Base-by-base conservation (phyloP, 2,888 invertebrate genomes). In the Cylloceria caligata region DNA sequence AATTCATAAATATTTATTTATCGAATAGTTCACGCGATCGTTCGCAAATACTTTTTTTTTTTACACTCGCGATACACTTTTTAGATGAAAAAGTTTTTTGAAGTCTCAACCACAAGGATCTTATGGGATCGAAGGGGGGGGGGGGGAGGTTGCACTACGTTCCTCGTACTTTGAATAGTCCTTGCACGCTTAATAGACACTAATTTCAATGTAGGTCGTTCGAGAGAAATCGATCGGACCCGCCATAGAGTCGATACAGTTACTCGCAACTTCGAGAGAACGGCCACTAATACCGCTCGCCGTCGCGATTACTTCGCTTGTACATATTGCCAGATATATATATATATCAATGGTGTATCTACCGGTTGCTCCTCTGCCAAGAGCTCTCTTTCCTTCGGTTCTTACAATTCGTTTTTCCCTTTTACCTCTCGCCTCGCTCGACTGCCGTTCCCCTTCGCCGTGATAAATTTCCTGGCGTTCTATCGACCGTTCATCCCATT, bases 171-270 rank as follows among this genome's bases (percentile, higher is more conserved):
- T 30, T 64, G 77, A 45, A 77, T 77, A 69, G 73, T 81, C 77
- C 69, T 78, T 71, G 79, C 81, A 80, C 81, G 83, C 74, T 80
- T 85, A 83, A 85, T 86, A 84, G 83, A 81, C 77, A 83, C 82
- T 83, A 86, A 86, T 85, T 84, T 83, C 79, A 76, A 86, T 85
- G 86, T 86, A 86, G 86, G 86, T 86, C 85, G 80, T 80, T 57
- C 36, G 65, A 85, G 85, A 83, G 86, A 86, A 86, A 86, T 86
- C 85, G 83, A 86, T 86, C 84, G 72, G 69, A 34, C 62, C 69
- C 64, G 68, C 55, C 73, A 69, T 45, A 64, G 71, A 65, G 57
- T 81, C 78, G 81, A 81, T 83, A 81, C 79, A 74, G 84, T 81
- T 82, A 73, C 76, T 64, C 62, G 64, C 76, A n/a, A n/a, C n/a